Base-by-base conservation (phyloP, 2,888 invertebrate species). In the Acanthosepion esculentum region DNA sequence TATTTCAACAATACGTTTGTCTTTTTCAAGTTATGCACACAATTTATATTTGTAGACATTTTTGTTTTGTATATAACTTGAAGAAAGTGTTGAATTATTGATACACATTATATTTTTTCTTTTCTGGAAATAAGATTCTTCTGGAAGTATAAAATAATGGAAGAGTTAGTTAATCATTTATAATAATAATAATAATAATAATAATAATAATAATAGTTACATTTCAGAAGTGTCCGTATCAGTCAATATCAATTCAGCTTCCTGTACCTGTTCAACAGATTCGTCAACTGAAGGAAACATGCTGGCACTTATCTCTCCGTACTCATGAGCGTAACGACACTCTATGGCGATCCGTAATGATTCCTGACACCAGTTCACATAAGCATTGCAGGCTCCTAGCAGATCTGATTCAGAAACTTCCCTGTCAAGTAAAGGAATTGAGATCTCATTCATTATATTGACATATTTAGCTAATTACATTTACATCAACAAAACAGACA, bases 271-370 rank as follows among this genome's bases (percentile, higher is more conserved):
- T 20, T 53, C 93, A 15, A n/a, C n/a, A 3, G 48, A 50, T 93
- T 93, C 93, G 18, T 29, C 29, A 29, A 50, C 29, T 41, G 48
- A 20, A 91, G 93, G 23, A 2, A 78, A 18, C 8, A 33, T 12
- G 2, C n/a, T 78, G n/a, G 23, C 6, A 33, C 78, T 78, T 12
- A 33, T n/a, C 15, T 97, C 96, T 59, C 97, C 97, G 94, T 97
- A 97, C 95, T 97, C 97, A 95, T 97, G 97, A 15, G 96, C 95
- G 94, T 96, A 96, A 48, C 97, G 95, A 94, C 96, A 96, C 94
- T 97, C 97, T 1, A 96, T 96, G 18, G 97, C 96, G 91, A 96
- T 94, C 94, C 96, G 96, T 95, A 96, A 96, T 7, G 96, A 96
- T 94, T 95, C 96, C 53, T 96, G 96, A 96, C 96, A 97, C 95